Base-by-base conservation (phyloP, 2,888 invertebrate genomes). In the Agrypnus murinus region DNA sequence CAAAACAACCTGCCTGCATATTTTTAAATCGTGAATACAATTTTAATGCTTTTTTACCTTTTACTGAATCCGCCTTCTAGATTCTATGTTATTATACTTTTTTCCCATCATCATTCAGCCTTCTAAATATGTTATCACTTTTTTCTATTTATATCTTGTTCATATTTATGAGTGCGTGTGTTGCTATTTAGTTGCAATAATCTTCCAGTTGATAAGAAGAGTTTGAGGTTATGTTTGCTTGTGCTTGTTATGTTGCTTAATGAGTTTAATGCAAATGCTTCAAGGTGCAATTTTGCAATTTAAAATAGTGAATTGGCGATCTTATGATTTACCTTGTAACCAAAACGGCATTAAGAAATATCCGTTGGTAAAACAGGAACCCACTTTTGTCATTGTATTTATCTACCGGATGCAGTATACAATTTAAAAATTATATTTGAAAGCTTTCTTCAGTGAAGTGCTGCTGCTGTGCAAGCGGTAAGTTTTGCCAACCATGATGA, bases 301-400 rank as follows among this genome's bases (percentile, higher is more conserved):
- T 46, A 46, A 46, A 46, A 19, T 19, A 9, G 19, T 10, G 46
- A 46, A 19, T 15, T 19, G 17, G 19, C n/a, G 17, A 19, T 15
- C 15, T 7, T 25, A 3, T 14, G 45, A 45, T 48, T 31, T 50
- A 50, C 50, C 50, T 50, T 50, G 50, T 31, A 50, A 50, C 31
- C 50, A 25, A 50, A 46, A 46, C 10, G 17, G 46, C 19, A 46
- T 46, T 46, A 46, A 46, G 19, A 46, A 46, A 46, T 46, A 19
- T 46, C 46, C 46, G 46, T 46, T 19, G 15, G 6, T 15, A 43
- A 15, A 9, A 46, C 46, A 46, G 19, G 25, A 31, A 25, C 31
- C 1, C 10, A 5, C 12, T 31, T 50, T 31, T 50, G 50, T 50
- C 50, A 50, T 50, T 50, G 17, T 9, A 25, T 45, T 10, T 48